phyloP scores from a whole-genome alignment of 2,113 vertebrate species.

The Capreolus pygargus region DNA sequence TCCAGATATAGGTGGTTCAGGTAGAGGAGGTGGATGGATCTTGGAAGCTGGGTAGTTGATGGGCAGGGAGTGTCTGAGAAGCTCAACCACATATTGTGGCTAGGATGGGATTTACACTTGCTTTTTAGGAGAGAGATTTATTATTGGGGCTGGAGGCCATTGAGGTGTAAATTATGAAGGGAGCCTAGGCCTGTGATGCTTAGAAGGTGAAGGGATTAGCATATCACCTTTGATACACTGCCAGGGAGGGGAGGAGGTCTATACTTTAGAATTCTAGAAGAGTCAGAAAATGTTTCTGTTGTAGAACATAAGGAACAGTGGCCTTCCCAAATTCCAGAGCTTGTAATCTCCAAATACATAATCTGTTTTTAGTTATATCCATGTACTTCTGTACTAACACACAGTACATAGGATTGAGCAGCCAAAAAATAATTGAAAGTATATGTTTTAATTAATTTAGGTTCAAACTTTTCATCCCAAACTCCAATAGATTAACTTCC shows the following conservation, averaged over 20 bases:
- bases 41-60: background rate
- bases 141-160: background rate
- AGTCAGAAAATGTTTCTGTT: background rate
- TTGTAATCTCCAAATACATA: background rate
- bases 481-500: background rate
- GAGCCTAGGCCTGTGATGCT: background rate
- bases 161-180: background rate
- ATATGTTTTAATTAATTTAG: background rate
- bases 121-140: background rate
- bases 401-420: background rate
- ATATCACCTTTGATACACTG: background rate
- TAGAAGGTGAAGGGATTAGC: background rate
- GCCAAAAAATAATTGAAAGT: background rate
- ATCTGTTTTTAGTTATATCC: background rate
- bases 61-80: background rate
- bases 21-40: background rate
- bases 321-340: background rate
- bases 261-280: background rate
- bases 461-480: background rate
- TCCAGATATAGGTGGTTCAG: background rate
- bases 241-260: background rate
- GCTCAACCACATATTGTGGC: background rate
- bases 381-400: background rate
- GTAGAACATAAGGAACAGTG: background rate
- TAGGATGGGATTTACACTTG: background rate